A percentile compares a stretch with the other conserved stretches of the same genome.
Evolutionary conservation across 2,888 invertebrate genomes (phyloP).

Genomic region (Dermolepida albohirtum): DNA sequence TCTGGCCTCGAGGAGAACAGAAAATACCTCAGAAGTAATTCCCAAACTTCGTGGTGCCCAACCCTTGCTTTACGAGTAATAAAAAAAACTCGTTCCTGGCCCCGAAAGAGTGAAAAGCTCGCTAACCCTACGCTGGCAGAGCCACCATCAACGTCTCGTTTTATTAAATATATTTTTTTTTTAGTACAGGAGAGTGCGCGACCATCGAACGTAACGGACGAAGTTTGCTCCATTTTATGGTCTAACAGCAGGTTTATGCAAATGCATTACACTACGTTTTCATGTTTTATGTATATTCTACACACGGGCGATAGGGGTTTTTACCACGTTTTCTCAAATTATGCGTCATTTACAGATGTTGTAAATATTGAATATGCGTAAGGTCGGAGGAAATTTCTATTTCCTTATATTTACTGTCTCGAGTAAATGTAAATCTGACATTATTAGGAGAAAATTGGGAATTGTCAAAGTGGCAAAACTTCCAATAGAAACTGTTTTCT

Average conservation of each 20-base stretch:
- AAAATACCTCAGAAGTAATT: constrained; percentile 37
- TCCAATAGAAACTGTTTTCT: too few relatives aligned
- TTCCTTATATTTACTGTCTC: too few relatives aligned
- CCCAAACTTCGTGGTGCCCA: constrained; percentile 42
- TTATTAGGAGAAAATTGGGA: too few relatives aligned
- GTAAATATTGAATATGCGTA: too few relatives aligned
- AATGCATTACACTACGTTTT: constrained; percentile 16
- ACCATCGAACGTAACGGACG: constrained; percentile 1
- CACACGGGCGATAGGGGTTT: too few relatives aligned
- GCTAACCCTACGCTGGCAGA: too few relatives aligned
- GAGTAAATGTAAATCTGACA: too few relatives aligned
- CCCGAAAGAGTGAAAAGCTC: constrained; percentile 7
- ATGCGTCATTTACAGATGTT: too few relatives aligned
- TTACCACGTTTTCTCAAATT: too few relatives aligned
- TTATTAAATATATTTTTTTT: constrained; percentile 42
- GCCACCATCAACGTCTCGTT: constrained; percentile 4
- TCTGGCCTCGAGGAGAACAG: neutral
- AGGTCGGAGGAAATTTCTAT: too few relatives aligned
- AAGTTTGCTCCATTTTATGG: constrained; percentile 17
- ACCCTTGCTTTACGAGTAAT: constrained; percentile 50
- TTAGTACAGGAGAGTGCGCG: constrained; percentile 40
- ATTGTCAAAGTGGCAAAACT: too few relatives aligned
- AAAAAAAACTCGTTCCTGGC: constrained; percentile 40
- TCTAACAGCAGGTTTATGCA: constrained; percentile 15
- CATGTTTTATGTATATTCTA: constrained; percentile 14